Evolutionary conservation across 2,888 invertebrate genomes (phyloP).

Genomic region (Orgyia antiqua): DNA sequence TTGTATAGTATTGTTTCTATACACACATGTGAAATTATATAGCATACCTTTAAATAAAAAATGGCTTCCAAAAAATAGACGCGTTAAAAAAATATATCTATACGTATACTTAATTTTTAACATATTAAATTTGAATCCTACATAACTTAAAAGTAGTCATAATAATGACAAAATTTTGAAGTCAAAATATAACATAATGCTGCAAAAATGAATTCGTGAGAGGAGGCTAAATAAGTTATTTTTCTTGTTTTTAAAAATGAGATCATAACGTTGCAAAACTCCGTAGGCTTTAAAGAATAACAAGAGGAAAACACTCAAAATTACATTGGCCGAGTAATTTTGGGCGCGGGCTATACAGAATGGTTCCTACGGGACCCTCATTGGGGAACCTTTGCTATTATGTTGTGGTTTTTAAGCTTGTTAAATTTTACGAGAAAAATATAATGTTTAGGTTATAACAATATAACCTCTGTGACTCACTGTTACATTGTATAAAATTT

Average conservation of each 20-base stretch:
- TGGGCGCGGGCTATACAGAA: constrained; percentile 46
- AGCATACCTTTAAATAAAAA: too few species aligned
- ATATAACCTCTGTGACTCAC: too few species aligned
- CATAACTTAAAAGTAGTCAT: too few species aligned
- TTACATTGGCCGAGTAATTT: constrained; percentile 73
- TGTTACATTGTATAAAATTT: too few species aligned
- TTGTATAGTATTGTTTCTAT: too few species aligned
- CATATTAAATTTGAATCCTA: too few species aligned
- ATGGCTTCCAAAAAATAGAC: too few species aligned
- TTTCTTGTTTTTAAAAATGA: constrained; percentile 69
- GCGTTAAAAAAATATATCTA: too few species aligned
- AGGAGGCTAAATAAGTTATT: constrained; percentile 53
- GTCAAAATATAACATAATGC: too few species aligned
- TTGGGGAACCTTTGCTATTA: constrained; percentile 64
- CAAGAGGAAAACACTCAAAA: constrained; percentile 71
- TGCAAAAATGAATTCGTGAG: constrained; percentile 64
- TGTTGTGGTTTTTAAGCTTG: constrained; percentile 73
- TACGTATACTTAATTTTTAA: too few species aligned
- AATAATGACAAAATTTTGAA: too few species aligned
- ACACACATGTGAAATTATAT: too few species aligned
- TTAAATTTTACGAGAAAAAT: constrained; percentile 69
- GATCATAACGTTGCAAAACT: constrained; percentile 74
- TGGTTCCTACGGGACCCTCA: constrained; percentile 40
- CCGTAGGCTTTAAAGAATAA: constrained; percentile 70
- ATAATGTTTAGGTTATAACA: constrained; percentile 59